Evolutionary conservation across 2,797 vertebrate species (phyloP).

Genomic region (Centropyge bicolor): DNA sequence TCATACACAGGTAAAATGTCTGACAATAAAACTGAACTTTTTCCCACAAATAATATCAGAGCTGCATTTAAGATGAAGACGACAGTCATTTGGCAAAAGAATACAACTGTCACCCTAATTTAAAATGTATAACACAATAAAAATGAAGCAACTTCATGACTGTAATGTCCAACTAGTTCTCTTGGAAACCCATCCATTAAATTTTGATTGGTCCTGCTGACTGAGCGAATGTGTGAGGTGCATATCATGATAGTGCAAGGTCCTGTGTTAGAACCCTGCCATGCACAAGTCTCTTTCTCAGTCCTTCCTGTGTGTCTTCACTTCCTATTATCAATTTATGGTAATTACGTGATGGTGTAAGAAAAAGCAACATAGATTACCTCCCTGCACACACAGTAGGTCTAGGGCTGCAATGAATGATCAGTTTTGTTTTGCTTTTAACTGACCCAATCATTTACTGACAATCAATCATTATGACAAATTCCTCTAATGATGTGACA

Average conservation of each 20-base stretch:
- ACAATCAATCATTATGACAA: background rate
- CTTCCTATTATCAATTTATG: background rate
- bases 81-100: background rate
- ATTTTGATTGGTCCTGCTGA: background rate
- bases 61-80: background rate
- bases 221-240: background rate
- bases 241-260: background rate
- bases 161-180: background rate
- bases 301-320: background rate
- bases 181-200: background rate
- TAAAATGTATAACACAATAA: background rate
- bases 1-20: background rate
- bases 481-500: background rate
- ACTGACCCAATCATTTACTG: background rate
- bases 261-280: background rate
- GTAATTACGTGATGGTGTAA: background rate
- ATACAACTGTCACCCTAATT: background rate
- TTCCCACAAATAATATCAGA: background rate
- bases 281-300: background rate
- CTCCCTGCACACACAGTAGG: background rate
- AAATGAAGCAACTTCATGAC: accelerated
- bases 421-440: background rate
- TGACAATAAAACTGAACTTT: background rate
- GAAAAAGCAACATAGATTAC: background rate
- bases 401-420: background rate